Evolutionary conservation across 2,797 vertebrate species (phyloP).

Genomic region (Sorex maritimensis): DNA sequence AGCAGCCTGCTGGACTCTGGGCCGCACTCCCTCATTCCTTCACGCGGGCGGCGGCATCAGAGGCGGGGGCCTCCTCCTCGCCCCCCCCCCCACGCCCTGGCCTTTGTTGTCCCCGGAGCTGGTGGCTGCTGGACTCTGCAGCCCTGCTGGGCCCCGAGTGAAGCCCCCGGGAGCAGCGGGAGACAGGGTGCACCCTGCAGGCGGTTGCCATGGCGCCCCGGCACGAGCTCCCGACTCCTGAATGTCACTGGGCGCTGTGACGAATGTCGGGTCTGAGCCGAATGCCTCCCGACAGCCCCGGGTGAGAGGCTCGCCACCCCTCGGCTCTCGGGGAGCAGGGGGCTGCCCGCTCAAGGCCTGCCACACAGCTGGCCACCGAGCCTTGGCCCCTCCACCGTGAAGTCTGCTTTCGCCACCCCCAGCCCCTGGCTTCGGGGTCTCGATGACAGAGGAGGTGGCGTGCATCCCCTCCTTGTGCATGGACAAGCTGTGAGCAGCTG

Average conservation of each 20-base stretch:
- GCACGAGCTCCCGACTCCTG: constrained; percentile 81
- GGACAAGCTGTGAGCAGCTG: neutral
- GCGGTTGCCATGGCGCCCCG: constrained; percentile 87
- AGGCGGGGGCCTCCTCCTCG: constrained; percentile 69
- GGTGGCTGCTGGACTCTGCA: constrained; percentile 86
- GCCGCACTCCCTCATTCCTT: no score
- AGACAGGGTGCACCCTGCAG: constrained; percentile 66
- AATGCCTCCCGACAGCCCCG: constrained; percentile 79
- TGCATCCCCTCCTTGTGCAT: no score
- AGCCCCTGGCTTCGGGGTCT: neutral
- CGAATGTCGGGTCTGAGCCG: constrained; percentile 87
- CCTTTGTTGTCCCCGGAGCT: constrained; percentile 83
- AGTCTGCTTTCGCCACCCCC: neutral
- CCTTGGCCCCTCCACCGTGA: constrained; percentile 31
- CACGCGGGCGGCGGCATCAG: constrained; percentile 72
- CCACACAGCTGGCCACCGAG: neutral
- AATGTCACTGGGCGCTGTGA: constrained; percentile 84
- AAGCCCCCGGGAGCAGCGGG: constrained; percentile 84
- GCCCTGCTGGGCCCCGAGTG: constrained; percentile 86
- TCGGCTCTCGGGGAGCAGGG: constrained; percentile 75
- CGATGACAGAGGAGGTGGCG: neutral
- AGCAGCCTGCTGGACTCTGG: no score
- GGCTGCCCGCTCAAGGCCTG: neutral
- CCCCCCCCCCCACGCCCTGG: constrained; percentile 75
- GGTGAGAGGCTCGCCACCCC: constrained; percentile 40